Evolutionary conservation across 1,140 invertebrate species (phyloP), one percentile per base, ranked within the genome.

Genomic region (Procambarus clarkii): DNA sequence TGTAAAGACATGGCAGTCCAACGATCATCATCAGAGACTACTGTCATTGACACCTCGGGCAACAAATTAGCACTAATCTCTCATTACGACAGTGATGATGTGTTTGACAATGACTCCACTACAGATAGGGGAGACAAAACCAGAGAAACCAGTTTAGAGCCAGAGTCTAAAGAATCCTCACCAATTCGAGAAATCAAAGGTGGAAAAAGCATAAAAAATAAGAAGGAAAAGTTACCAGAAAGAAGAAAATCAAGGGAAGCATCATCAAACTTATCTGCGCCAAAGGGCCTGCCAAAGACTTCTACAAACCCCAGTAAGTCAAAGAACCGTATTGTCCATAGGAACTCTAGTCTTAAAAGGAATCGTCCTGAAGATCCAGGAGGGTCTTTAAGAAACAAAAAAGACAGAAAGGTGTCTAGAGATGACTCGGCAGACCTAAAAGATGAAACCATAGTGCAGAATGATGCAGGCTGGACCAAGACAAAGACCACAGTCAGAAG

Each of bases 401-500:
- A 87, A 78, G 90, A 91, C 46, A 50, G 90, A n/a, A 86, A 60
- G 24, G n/a, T 50, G 18, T 87, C 90, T 8, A 84, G 87, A 71
- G 80, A 86, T 58, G 90, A 91, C 21, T 46, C 50, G 2, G 84
- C 76, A 4, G 69, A 69, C 58, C 24, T 83, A 8, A 81, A 83
- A 60, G 79, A 85, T 64, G 90, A 91, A 60, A 86, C 90, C 2
- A 50, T 91, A 15, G 84, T 87, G 58, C 84, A 91, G 50, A 83
- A 86, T 34, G 78, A n/a, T 18, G 77, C 15, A 0, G 84, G 90
- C n/a, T 82, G 77, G 84, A 91, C 85, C 44, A 78, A 82, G 24
- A 91, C 90, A 44, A 86, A 86, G 64, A 91, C 90, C 46, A 91
- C 90, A 15, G 90, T 91, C 24, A 91, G 85, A 64, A 81, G 85